Percentiles rank a stretch among this genome's conserved stretches.
phyloP scores from a whole-genome alignment of 2,888 invertebrate genomes.

The Cheilosia pagana region DNA sequence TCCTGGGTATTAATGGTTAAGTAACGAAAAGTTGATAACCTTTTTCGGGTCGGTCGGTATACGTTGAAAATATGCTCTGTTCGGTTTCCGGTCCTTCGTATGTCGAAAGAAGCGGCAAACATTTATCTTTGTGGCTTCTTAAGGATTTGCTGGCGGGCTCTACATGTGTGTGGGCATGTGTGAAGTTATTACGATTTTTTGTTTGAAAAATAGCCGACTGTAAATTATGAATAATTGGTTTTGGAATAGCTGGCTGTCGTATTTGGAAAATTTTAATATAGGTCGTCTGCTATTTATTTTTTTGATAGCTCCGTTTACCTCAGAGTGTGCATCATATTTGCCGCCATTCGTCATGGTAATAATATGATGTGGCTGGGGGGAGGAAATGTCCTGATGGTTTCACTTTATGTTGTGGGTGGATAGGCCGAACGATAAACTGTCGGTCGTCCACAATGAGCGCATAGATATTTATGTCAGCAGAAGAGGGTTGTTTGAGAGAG shows the following conservation, averaged over 20 bases:
- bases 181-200: conserved; percentile 63
- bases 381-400: background rate
- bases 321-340: conserved; percentile 16
- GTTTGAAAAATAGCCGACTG: conserved; percentile 62
- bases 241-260: conserved; percentile 50
- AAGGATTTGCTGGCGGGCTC: conserved; percentile 36
- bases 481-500: background rate
- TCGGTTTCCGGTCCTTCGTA: conserved; percentile 24
- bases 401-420: background rate
- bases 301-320: conserved; percentile 16
- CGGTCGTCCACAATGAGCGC: conserved; percentile 7
- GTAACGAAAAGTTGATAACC: conserved; percentile 65
- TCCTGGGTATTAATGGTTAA: conserved; percentile 61
- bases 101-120: conserved; percentile 5
- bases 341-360: conserved; percentile 48
- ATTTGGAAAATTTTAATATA: conserved; percentile 46
- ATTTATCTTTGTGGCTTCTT: conserved; percentile 60
- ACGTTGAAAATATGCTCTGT: conserved; percentile 40
- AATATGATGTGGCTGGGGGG: background rate
- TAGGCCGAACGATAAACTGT: background rate
- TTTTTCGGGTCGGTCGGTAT: conserved; percentile 37
- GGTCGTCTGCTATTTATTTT: conserved; percentile 25
- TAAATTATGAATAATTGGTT: conserved; percentile 73
- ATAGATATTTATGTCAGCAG: background rate
- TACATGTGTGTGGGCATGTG: conserved; percentile 23